These are phyloP conservation scores for Apis dorsata DNA, from an alignment of 1,140 invertebrate species.

Conservation along the genomic window DNA sequence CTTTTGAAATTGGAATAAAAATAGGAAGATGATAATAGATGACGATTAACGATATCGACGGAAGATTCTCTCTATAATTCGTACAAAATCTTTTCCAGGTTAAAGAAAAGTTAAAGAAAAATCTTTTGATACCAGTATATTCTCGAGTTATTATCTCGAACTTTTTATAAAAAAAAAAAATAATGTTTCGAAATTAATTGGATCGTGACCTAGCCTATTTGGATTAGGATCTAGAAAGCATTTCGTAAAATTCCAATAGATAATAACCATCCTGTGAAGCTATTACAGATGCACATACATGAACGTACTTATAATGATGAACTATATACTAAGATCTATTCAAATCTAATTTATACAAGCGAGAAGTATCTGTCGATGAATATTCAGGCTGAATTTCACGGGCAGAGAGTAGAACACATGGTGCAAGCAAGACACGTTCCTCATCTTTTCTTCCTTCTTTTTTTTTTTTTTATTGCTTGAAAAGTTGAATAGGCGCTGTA, in stretches of 20 bases:
- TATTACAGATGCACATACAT: constrained; percentile 31
- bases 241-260: neutral
- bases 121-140: neutral
- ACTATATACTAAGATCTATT: constrained; percentile 34
- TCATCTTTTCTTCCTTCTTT: neutral
- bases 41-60: too few species aligned
- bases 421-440: constrained; percentile 29
- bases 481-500: neutral
- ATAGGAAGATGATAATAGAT: too few species aligned
- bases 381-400: constrained; percentile 32
- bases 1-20: too few species aligned
- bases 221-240: constrained; percentile 4
- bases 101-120: neutral
- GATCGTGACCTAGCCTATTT: constrained; percentile 3
- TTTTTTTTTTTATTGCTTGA: neutral
- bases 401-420: constrained; percentile 27
- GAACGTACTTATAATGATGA: constrained; percentile 28
- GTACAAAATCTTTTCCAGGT: too few species aligned
- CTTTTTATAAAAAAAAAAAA: neutral
- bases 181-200: neutral
- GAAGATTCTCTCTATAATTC: too few species aligned
- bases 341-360: constrained; percentile 44
- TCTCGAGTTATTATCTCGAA: neutral
- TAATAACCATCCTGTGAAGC: neutral
- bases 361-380: constrained; percentile 39